Evolutionary conservation across 2,888 invertebrate species (phyloP), one percentile per base, ranked within the genome.

Genomic region (Agrotis segetum): DNA sequence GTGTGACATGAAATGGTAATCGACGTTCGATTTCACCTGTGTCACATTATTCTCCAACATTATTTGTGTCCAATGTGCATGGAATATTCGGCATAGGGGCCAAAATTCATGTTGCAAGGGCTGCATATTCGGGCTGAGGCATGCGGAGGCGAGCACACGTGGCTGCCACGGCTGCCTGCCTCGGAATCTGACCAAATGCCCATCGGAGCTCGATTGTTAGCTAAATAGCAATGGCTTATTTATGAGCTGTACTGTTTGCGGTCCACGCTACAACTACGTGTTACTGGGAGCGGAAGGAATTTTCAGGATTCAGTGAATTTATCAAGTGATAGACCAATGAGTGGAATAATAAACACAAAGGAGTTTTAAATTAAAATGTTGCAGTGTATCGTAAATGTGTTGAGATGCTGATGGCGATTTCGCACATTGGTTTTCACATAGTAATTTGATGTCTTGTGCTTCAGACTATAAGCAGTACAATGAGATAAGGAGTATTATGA

Each of bases 171-270:
- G 89, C 94, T 92, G 92, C 94, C 86, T 90, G 88, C 91, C 88
- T 87, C 89, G 96, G 96, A 96, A 96, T 96, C 95, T 94, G 91
- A 95, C 95, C 96, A 93, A 95, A 96, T 96, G 96, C 95, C 94
- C 95, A 95, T 92, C 93, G 94, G 86, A 89, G 90, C 92, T 90
- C 94, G 92, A 94, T 93, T 94, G 95, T 92, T 93, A 90, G 92
- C 92, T 92, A 92, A 95, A 95, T 95, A 93, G 90, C 94, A 90
- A 92, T 90, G 89, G 91, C 92, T 95, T 95, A 95, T 95, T 95
- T 95, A 95, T 92, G 92, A 91, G 89, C 87, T 83, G 74, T 80
- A 87, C 88, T 87, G 90, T 88, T 89, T 88, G 88, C 74, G 88
- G 89, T 87, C 81, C 80, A 84, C 85, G 88, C 87, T 75, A 75